These are phyloP conservation scores for Scotopteryx bipunctaria DNA, from an alignment of 2,888 invertebrate species.

Conservation along the genomic window DNA sequence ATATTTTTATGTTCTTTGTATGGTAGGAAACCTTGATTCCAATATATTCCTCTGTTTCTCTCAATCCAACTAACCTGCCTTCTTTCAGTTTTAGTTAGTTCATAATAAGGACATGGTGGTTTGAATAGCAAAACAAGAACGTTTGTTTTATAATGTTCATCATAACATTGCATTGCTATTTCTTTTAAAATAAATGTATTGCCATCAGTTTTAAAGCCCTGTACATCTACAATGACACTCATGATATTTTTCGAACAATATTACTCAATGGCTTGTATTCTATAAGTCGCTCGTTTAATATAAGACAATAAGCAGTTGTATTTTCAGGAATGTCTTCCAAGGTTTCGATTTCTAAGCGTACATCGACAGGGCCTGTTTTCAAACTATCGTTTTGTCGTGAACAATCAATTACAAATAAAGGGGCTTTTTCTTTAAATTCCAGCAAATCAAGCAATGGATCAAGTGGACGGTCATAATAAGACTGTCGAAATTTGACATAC, in stretches of 20 bases:
- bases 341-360: constrained; percentile 40
- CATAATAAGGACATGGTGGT: constrained; percentile 31
- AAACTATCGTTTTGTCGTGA: constrained; percentile 39
- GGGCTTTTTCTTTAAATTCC: constrained; percentile 35
- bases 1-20: constrained; percentile 1
- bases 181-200: constrained; percentile 34
- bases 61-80: constrained; percentile 8
- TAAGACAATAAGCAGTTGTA: constrained; percentile 40
- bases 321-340: constrained; percentile 32
- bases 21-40: constrained; percentile 4
- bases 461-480: constrained; percentile 32
- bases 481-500: constrained; percentile 40
- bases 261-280: constrained; percentile 38
- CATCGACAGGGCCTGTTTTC: constrained; percentile 39
- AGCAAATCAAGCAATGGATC: constrained; percentile 29
- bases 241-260: constrained; percentile 33
- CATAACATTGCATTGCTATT: constrained; percentile 27
- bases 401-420: constrained; percentile 40
- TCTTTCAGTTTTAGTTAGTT: constrained; percentile 26
- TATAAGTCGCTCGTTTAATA: constrained; percentile 37
- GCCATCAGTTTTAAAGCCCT: constrained; percentile 14
- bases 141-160: too few species aligned
- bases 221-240: constrained; percentile 3
- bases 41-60: constrained; percentile 6
- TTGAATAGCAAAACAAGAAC: constrained; percentile 26